A percentile compares a stretch with the other conserved stretches of the same genome.
Evolutionary conservation across 2,888 invertebrate genomes (phyloP).

Genomic region (Toxonevra muliebris): DNA sequence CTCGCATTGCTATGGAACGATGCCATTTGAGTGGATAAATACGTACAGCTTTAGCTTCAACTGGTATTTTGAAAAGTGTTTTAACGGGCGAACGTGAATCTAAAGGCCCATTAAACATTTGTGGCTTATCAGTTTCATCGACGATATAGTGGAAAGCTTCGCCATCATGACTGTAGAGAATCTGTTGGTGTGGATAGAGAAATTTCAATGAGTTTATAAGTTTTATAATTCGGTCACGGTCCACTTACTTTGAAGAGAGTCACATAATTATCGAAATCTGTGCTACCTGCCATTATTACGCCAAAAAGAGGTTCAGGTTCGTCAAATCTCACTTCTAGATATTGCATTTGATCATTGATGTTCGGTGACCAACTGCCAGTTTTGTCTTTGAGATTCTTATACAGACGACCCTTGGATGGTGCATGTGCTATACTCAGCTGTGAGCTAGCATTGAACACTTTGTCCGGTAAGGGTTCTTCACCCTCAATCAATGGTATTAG

Average conservation of each 20-base stretch:
- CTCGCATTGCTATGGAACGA: conserved; percentile 72
- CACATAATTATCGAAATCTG: conserved; percentile 75
- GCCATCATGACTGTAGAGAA: conserved; percentile 75
- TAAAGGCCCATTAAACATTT: conserved; percentile 78
- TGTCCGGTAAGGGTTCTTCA: conserved; percentile 66
- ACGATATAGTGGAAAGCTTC: conserved; percentile 70
- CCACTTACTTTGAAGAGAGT: conserved; percentile 74
- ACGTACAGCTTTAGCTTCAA: conserved; percentile 79
- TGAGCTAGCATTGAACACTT: conserved; percentile 71
- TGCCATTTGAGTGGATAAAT: conserved; percentile 82
- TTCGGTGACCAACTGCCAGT: conserved; percentile 77
- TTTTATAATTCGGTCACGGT: not conserved
- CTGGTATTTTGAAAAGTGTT: conserved; percentile 75
- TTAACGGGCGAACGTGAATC: conserved; percentile 69
- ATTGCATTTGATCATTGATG: conserved; percentile 71
- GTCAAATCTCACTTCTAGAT: conserved; percentile 75
- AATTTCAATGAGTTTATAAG: not conserved
- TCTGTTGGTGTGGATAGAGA: conserved; percentile 44
- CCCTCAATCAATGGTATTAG: conserved; percentile 66
- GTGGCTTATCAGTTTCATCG: conserved; percentile 67
- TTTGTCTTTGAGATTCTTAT: conserved; percentile 54
- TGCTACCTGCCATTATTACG: conserved; percentile 76
- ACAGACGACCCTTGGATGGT: conserved; percentile 68
- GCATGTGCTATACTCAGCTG: conserved; percentile 65
- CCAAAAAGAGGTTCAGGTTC: conserved; percentile 77